Evolutionary conservation across 2,888 invertebrate species (phyloP), one percentile per base, ranked within the genome.

Genomic region (Chrysolina haemoptera): DNA sequence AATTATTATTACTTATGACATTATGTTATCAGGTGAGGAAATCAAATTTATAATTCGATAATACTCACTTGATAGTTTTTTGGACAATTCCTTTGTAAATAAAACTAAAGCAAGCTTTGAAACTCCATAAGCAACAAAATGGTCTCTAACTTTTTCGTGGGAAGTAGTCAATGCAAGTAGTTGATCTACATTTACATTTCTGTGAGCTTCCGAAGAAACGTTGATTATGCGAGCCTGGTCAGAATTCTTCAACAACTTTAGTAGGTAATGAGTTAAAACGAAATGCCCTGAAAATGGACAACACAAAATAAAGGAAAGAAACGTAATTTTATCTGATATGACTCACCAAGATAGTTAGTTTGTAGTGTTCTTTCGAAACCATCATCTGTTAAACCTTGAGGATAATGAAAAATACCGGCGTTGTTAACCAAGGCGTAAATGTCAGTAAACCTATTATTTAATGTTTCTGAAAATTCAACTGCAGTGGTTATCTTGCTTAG

Each of bases 331-430:
- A 35, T 6, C 20, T 53, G 59, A 53, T 69, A 40, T n/a, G 27
- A 76, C 83, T 78, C 82, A 89, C 90, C 89, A 75, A 91, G 85
- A 85, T 90, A 90, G 84, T 91, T 91, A 11, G 89, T 89, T 83
- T 91, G 91, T 81, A 90, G 89, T 12, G 90, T 90, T 62, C 88
- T 83, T 82, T 91, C 91, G 82, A 89, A 89, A 20, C 88, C 87
- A 84, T 91, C 90, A 68, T 85, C 86, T 1, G 91, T 91, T 71
- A 88, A 76, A 73, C 85, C 79, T 75, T 88, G 88, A n/a, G 88
- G 89, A 79, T 88, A 86, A 82, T 89, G 89, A 86, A 90, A 90
- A 14, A 90, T 86, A 18, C 89, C 90, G 22, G 90, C 90, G 82
- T 91, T 91, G 82, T 91, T 91, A 62, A 91, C 88, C 62, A 91